A percentile compares a stretch with the other conserved stretches of the same genome.
Conservation (phyloP, 2,113 vertebrate species). For the Notothenia rossii region DNA sequence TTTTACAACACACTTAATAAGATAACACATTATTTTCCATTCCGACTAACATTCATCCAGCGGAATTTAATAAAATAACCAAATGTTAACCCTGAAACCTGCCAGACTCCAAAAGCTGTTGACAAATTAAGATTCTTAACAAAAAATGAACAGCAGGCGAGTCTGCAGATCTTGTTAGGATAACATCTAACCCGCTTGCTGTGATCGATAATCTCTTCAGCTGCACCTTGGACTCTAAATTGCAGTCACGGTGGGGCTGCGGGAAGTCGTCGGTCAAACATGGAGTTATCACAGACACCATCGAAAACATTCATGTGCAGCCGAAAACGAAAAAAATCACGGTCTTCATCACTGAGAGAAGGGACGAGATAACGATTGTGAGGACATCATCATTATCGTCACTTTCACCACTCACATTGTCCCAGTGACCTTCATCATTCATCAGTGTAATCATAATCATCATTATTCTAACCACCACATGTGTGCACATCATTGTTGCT, state of each 20-base stretch:
- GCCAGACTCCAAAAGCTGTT: neutral
- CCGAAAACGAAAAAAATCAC: neutral
- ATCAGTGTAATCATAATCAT: constrained; percentile 47
- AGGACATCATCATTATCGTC: constrained; percentile 47
- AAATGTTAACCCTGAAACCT: neutral
- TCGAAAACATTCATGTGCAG: constrained; percentile 13
- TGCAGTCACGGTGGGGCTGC: neutral
- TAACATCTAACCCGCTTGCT: constrained; percentile 24
- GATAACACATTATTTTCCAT: neutral
- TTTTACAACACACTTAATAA: neutral
- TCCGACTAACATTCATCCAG: neutral
- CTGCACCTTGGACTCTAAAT: constrained; percentile 20
- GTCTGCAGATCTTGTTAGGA: constrained; percentile 1
- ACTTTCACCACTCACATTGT: constrained; percentile 31
- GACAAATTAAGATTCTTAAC: constrained; percentile 16
- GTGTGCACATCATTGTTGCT: constrained; percentile 3
- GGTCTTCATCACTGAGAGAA: neutral
- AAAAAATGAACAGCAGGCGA: constrained; percentile 33
- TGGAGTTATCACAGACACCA: constrained; percentile 23
- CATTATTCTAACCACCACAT: constrained; percentile 25
- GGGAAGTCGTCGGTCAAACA: constrained; percentile 15
- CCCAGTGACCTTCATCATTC: constrained; percentile 58
- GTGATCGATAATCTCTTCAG: constrained; percentile 34
- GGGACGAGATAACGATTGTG: constrained; percentile 35
- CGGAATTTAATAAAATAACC: neutral